Evolutionary conservation across 35 echinoderm and acorn worm genomes (phyloP).

Genomic region (Anneissia japonica): DNA sequence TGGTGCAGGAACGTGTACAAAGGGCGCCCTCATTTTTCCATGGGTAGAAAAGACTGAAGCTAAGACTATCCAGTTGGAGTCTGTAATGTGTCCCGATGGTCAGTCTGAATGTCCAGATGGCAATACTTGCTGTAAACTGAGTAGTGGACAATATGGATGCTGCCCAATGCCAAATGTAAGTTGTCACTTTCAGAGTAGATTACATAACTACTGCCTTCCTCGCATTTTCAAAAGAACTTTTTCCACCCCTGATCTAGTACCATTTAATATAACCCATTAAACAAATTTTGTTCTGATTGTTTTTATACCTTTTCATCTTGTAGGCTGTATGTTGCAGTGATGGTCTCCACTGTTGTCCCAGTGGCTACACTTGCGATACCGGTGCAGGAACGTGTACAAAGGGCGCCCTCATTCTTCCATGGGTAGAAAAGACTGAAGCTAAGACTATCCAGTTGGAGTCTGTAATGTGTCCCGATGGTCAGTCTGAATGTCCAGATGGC

Average conservation of each 20-base stretch:
- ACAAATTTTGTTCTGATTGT: background rate
- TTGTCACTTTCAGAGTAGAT: no score
- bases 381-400: conserved; percentile 24
- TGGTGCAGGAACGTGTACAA: conserved; percentile 14
- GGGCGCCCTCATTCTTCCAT: conserved; percentile 16
- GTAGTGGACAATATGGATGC: conserved; percentile 32
- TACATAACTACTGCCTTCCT: no score
- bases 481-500: conserved; percentile 27
- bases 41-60: background rate
- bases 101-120: conserved; percentile 29
- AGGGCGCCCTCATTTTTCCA: conserved; percentile 5
- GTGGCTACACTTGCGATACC: conserved; percentile 49
- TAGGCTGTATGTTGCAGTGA: conserved; percentile 73
- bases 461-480: conserved; percentile 7
- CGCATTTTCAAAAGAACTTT: no score
- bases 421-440: conserved; percentile 20
- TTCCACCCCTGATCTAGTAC: no score
- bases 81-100: conserved; percentile 9
- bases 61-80: background rate
- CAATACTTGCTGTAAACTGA: conserved; percentile 43
- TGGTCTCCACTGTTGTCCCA: conserved; percentile 54
- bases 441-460: background rate
- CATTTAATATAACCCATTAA: no score
- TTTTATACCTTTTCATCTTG: no score
- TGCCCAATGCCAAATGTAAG: conserved; percentile 12